Evolutionary conservation across 35 echinoderm and acorn worm genomes (phyloP).

Genomic region (Ptychodera flava): DNA sequence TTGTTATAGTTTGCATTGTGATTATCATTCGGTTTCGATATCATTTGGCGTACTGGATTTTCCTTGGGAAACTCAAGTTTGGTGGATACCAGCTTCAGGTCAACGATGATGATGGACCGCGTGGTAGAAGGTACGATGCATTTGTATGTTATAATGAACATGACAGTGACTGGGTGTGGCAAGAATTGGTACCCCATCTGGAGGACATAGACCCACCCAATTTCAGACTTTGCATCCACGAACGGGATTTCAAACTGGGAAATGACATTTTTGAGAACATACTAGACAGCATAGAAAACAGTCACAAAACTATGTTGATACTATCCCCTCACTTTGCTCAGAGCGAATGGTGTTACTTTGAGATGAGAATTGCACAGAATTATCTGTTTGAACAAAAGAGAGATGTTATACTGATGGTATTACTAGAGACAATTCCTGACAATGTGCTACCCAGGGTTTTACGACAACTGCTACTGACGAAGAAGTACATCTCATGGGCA

Average conservation of each 20-base stretch:
- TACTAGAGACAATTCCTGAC: too few relatives aligned
- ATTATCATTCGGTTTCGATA: not conserved
- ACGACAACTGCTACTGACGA: too few relatives aligned
- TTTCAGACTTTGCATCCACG: not conserved
- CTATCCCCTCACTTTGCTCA: not conserved
- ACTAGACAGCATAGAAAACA: not conserved
- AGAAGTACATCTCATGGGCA: too few relatives aligned
- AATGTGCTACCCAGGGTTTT: too few relatives aligned
- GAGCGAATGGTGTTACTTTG: not conserved
- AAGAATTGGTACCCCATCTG: not conserved
- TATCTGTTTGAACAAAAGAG: too few relatives aligned
- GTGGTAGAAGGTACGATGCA: not conserved
- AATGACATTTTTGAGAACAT: not conserved
- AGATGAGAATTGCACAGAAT: not conserved
- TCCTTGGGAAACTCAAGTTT: not conserved
- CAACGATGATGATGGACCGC: not conserved
- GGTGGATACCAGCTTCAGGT: not conserved
- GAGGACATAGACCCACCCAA: not conserved
- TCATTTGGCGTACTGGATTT: not conserved
- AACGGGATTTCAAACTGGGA: not conserved
- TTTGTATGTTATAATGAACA: not conserved
- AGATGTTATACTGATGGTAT: too few relatives aligned
- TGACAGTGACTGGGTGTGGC: not conserved
- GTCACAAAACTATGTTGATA: not conserved
- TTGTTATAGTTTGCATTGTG: not conserved